Base-by-base conservation (phyloP, 2,888 invertebrate genomes). In the Resseliella maxima region DNA sequence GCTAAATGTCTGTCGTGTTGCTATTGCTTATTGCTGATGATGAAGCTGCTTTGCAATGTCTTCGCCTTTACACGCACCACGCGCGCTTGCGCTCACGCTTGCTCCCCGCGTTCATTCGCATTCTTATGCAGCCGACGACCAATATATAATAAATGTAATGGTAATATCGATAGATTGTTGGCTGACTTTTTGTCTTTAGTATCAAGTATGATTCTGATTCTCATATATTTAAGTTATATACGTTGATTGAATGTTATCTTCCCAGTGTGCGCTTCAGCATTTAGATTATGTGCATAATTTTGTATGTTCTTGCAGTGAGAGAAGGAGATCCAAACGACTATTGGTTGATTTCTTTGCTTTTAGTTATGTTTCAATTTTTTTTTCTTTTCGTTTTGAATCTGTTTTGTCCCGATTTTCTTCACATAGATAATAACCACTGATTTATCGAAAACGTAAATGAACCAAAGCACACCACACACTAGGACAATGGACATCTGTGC, bases 251-350 rank as follows among this genome's bases (percentile, higher is more conserved):
- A 72, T 72, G 31, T 15, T n/a, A 72, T 72, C 31, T 27, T 27
- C 72, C 31, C 72, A 72, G 72, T 72, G 72, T 72, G 72, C 72
- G 31, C 72, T 72, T 72, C 72, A 72, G 2, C 35, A n/a, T 72
- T 72, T 72, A 72, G 72, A 72, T 72, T 72, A 72, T 72, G 72
- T 72, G 72, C 72, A 72, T 72, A 72, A 72, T 72, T 72, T 72
- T 15, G 72, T 72, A 15, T 10, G 31, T 72, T 72, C 72, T 27
- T 31, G 31, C 31, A 72, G 31, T 35, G 31, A 72, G 31, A 31
- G 5, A 8, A 18, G 15, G 50, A 50, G 50, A 8, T 15, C 72
- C 27, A 31, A 72, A 27, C 72, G 72, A 31, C 72, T 72, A 10
- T 72, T 72, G 31, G 15, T 72, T 72, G 31, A 31, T 72, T 72